Evolutionary conservation across 2,113 vertebrate genomes (phyloP), one percentile per base, ranked within the genome.

Genomic region (Daphoenositta chrysoptera): DNA sequence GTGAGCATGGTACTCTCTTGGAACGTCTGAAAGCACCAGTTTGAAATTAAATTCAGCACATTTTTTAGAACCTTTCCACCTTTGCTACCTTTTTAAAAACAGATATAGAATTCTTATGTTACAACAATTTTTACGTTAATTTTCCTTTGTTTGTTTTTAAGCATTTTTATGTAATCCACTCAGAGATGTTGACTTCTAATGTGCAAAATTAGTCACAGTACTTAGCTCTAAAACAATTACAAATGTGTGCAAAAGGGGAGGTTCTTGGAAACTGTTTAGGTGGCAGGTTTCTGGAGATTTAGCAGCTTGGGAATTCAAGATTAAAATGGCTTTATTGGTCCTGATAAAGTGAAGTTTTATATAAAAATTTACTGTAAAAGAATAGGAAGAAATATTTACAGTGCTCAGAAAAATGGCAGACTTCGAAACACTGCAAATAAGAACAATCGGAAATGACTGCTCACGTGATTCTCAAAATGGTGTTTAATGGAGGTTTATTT

Each of bases 1-100:
- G 20, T 0, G 2, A 75, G 30, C 0, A 0, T 40, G 35, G 20
- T 40, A 57, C 35, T 19, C 24, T 35, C 26, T 57, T 48, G 30
- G 51, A 75, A 65, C 40, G 20, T 7, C 50, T 65, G 24, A 48
- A 40, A 65, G 7, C 30, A 35, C 19, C 16, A 40, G 4, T 40
- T 7, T 30, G 13, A 48, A 40, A 48, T 40, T 30, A 24, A 48
- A n/a, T 40, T 48, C 20, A 57, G 15, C 42, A 65, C 42, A 30
- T 35, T 24, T 39, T 85, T 57, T 16, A 48, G 30, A 57, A 24
- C 7, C 5, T 56, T 64, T 73, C 8, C 4, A 22, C 48, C 1
- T 65, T 40, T 65, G 5, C 24, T 30, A 15, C 5, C 12, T 40
- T 48, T 56, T 48, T 4, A n/a, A 48, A 40, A 42, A 30, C 10